Evolutionary conservation across 2,888 invertebrate genomes (phyloP), one percentile per base, ranked within the genome.

Genomic region (Phyllotreta striolata): DNA sequence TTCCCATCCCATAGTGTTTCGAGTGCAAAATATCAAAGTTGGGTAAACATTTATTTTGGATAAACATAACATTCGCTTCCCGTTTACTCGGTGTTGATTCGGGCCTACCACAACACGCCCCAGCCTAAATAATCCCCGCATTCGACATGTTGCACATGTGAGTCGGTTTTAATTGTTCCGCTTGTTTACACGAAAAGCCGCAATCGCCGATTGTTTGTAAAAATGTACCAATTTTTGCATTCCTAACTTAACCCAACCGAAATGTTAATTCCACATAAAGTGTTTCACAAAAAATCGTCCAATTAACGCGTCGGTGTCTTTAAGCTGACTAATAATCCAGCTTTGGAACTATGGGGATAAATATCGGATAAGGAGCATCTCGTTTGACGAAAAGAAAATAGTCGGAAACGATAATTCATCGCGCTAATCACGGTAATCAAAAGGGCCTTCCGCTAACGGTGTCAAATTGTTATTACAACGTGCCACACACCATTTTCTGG

Each of bases 21-120:
- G 64, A 70, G 68, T 72, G 73, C 73, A 68, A 73, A 73, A 73
- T 73, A 72, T 72, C 70, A 64, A 52, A 47, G 55, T 60, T 65
- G 70, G 41, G 52, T 72, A 73, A 73, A 73, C 72, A 70, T 63
- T 65, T 67, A 64, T 60, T 46, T 55, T 51, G 41, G 59, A 59
- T 55, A 67, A 67, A 62, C 65, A 68, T 65, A 69, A 70, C 70
- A 68, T 57, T 62, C 46, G 60, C 66, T 70, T 70, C 68, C 70
- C 65, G 67, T 66, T 61, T 61, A 64, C 61, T 54, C 55, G 44
- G 61, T 66, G 63, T 63, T 59, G 61, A 44, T 68, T 60, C 66
- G 66, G 66, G 57, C 66, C 68, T 68, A 68, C 59, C 64, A 66
- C 56, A 67, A 71, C 60, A 54, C 44, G 38, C 38, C 44, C 38